These are phyloP conservation scores for Rhipidura dahli DNA, from an alignment of 2,113 vertebrate genomes.

Conservation along the genomic window DNA sequence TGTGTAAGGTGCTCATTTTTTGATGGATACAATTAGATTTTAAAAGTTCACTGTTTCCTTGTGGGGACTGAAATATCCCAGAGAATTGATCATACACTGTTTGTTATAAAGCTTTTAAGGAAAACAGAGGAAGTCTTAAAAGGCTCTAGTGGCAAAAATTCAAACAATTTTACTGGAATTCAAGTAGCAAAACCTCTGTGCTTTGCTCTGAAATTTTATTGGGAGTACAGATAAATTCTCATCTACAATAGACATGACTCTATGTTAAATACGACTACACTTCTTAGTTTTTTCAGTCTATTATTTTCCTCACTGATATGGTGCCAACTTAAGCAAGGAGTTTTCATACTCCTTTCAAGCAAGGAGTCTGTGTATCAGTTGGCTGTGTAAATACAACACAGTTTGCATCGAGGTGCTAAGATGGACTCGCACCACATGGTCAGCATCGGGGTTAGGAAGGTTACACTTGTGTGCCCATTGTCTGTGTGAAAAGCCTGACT, in stretches of 20 bases:
- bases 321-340: background rate
- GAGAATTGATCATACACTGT: background rate
- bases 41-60: background rate
- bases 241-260: background rate
- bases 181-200: background rate
- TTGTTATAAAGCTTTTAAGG: background rate
- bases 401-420: background rate
- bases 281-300: background rate
- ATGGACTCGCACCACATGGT: accelerated
- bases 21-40: background rate
- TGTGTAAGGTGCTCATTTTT: background rate
- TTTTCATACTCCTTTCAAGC: no score
- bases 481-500: background rate
- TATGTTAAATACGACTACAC: background rate
- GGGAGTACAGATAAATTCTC: background rate
- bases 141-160: background rate
- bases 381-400: background rate
- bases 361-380: background rate
- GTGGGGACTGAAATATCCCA: background rate
- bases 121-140: background rate
- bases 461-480: background rate
- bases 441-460: background rate
- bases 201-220: background rate
- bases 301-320: background rate
- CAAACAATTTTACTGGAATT: background rate